Base-by-base conservation (phyloP, 35 echinoderm and acorn worm species). In the Heliocidaris erythrogramma region DNA sequence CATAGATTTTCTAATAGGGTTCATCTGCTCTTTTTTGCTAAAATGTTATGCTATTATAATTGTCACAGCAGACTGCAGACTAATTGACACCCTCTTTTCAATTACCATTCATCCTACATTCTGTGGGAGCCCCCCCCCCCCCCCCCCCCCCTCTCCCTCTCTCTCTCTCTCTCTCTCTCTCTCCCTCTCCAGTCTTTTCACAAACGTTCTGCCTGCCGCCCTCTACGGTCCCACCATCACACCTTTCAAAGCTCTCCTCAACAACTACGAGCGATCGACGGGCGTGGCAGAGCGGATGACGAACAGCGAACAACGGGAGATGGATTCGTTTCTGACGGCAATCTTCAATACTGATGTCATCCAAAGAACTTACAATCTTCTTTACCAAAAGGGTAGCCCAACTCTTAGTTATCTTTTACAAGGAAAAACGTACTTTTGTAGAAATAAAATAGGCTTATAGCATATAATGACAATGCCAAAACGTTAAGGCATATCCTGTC, bases 311-410 rank as follows among this genome's bases (percentile, higher is more conserved):
- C n/a, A 92, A 49, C 16, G 48, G 30, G 91, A 92, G 49, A 92
- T 92, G 30, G 49, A 59, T n/a, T 18, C 53, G 21, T 95, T 95
- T 48, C 35, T 95, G n/a, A 30, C 18, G 48, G 94, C 94, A 5
- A 92, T 95, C 32, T 92, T 95, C 49, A 59, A 32, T 35, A 95
- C 94, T 21, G 86, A 88, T 31, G 94, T 92, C 88, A 95, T 95
- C 21, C 21, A 84, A 24, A 61, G 14, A 10, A 95, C 94, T 49
- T 30, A 30, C 35, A 92, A 50, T 32, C 65, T 90, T 13, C 49
- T 95, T 52, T 59, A 30, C 47, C 17, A 59, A 4, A 92, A 92
- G 50, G 91, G 91, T 92, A 16, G 0, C n/a, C 35, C 3, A 42
- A 30, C 0, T 30, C 9, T 9, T 47, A 2, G 5, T 35, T 12